Evolutionary conservation across 2,113 vertebrate genomes (phyloP).

Genomic region (Neopipo cinnamomea): DNA sequence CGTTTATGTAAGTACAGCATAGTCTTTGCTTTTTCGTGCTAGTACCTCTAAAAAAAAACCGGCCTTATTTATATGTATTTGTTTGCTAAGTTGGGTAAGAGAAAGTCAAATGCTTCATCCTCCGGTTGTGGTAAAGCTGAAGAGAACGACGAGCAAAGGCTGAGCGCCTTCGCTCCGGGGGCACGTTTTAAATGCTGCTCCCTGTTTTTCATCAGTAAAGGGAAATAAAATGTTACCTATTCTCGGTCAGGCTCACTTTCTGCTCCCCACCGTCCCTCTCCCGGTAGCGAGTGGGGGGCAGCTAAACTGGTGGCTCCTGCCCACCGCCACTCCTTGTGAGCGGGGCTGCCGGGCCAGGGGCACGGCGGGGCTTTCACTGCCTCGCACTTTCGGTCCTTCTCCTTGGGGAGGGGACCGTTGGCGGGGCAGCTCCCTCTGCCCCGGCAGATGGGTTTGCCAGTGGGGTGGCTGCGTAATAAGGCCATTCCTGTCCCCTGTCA

Average conservation of each 20-base stretch:
- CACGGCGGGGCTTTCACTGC: background rate
- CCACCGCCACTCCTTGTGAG: background rate
- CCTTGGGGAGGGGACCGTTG: background rate
- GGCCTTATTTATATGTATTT: background rate
- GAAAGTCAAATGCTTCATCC: background rate
- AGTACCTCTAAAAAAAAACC: background rate
- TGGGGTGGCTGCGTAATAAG: background rate
- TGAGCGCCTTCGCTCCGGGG: background rate
- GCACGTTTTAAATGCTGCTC: background rate
- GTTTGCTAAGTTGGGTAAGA: background rate
- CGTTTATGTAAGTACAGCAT: background rate
- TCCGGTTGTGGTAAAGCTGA: background rate
- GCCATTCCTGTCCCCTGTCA: background rate
- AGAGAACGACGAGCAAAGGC: background rate
- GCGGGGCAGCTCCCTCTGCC: background rate
- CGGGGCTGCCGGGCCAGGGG: background rate
- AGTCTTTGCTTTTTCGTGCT: background rate
- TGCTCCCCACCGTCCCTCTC: background rate
- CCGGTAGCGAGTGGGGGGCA: no score
- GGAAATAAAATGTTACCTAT: background rate
- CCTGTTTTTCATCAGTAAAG: background rate
- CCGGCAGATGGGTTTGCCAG: background rate
- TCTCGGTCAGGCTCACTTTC: background rate
- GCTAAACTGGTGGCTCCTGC: background rate
- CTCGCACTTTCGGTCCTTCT: background rate